Evolutionary conservation across 2,888 invertebrate genomes (phyloP).

Genomic region (Ariolimax columbianus): DNA sequence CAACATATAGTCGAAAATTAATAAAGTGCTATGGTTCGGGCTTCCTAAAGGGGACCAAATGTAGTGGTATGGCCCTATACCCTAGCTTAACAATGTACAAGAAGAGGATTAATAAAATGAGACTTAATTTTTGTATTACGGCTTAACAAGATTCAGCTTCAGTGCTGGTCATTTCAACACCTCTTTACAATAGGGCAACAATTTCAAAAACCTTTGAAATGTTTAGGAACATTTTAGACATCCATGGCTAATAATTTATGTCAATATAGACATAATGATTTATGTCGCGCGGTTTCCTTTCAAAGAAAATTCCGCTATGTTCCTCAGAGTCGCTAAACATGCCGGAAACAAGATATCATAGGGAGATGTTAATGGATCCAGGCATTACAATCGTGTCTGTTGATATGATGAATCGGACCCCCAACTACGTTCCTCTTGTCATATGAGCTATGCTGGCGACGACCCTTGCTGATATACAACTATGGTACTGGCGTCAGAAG

Average conservation of each 20-base stretch:
- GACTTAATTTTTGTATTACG: no score
- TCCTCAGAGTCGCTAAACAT: not conserved
- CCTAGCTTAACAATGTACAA: no score
- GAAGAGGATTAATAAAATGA: no score
- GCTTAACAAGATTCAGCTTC: no score
- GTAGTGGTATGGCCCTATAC: no score
- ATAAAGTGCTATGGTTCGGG: no score
- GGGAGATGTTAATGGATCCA: not conserved
- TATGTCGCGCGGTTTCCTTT: not conserved
- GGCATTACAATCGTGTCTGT: not conserved
- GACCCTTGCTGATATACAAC: not conserved
- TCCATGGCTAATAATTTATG: not conserved
- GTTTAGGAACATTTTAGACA: no score
- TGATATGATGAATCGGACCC: not conserved
- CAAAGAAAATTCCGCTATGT: not conserved
- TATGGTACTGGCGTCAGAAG: conserved; percentile 3
- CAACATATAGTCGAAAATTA: no score
- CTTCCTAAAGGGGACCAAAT: no score
- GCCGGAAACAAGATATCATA: not conserved
- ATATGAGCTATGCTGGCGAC: not conserved
- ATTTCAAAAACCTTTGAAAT: no score
- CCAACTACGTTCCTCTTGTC: not conserved
- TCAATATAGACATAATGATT: not conserved
- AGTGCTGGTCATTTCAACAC: no score
- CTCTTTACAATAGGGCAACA: no score